Evolutionary conservation across 2,888 invertebrate genomes (phyloP), one percentile per base, ranked within the genome.

Genomic region (Abrostola triplasia): DNA sequence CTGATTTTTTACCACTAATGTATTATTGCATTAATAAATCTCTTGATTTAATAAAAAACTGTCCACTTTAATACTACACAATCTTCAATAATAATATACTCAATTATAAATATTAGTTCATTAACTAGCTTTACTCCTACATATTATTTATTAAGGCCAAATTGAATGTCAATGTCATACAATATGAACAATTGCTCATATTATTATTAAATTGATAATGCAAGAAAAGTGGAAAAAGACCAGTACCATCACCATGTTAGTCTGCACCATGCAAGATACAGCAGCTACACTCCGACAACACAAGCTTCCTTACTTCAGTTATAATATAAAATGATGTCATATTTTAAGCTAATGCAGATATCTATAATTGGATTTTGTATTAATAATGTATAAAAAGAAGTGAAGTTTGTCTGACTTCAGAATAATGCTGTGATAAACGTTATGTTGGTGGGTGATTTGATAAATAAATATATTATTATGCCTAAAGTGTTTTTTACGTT

Each of bases 1-100:
- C 73, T 53, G 63, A 67, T 67, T 50, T 76, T 71, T 73, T 67
- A 47, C 76, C 72, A 73, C 72, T 71, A 59, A 47, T 57, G 8
- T 40, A 47, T 42, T 66, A 47, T 51, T 1, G 42, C 44, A 55
- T 59, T 0, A 37, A 42, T 41, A 9, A 1, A 24, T 47, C 11
- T 8, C 24, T 37, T 9, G 44, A 49, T 42, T 56, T 70, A 0
- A 36, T 40, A 36, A 44, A 6, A 49, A 35, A 58, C 24, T 49
- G 12, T 53, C 38, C 35, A 12, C 24, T 53, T 57, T 54, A 8
- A 49, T 36, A 67, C 50, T 50, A 70, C 38, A 51, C 36, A 65
- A 48, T 62, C 24, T 64, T 38, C 44, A 60, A 51, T 35, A 48
- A 12, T n/a, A 53, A 35, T 54, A 38, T 12, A 10, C 38, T 41